Evolutionary conservation across 2,113 vertebrate genomes (phyloP), one percentile per base, ranked within the genome.

Genomic region (Gadus chalcogrammus): DNA sequence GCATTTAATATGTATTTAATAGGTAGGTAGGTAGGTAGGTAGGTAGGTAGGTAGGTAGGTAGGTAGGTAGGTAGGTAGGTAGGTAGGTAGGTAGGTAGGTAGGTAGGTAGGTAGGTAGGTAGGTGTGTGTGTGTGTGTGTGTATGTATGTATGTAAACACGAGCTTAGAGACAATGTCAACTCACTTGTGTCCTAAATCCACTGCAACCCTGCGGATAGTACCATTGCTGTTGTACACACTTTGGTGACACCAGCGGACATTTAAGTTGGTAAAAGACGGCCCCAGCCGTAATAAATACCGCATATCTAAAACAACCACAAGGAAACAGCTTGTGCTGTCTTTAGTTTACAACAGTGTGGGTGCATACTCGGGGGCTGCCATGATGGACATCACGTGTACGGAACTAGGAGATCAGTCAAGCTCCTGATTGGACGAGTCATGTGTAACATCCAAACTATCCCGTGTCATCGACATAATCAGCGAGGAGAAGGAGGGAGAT

Each of bases 161-260:
- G 62, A 64, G 15, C 13, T 72, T 62, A 38, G n/a, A 8, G 4
- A 0, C 20, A 59, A 72, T 72, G 77, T 82, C 70, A 66, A 83
- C 87, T 88, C 74, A 93, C 92, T 90, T 92, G 3, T 89, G 89
- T 22, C 88, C 91, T 28, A 92, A 79, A 24, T 91, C 81, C 76
- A 92, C 90, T 22, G 11, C 71, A 11, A 89, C 75, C 11, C 67
- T 83, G 0, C 80, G 69, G 1, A 72, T 71, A 1, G 73, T 75
- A 1, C 76, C 28, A 15, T 91, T 84, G 17, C 81, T 87, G 66
- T 74, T 85, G 81, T 89, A 93, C 13, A 88, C 86, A 72, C 87
- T 90, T 17, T 83, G 81, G 74, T 92, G 88, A 80, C 88, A 88
- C 1, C 52, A 69, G 8, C 89, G 87, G 0, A 76, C 73, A 11